Evolutionary conservation across 2,113 vertebrate species (phyloP), one percentile per base, ranked within the genome.

Genomic region (Sisor rabdophorus): DNA sequence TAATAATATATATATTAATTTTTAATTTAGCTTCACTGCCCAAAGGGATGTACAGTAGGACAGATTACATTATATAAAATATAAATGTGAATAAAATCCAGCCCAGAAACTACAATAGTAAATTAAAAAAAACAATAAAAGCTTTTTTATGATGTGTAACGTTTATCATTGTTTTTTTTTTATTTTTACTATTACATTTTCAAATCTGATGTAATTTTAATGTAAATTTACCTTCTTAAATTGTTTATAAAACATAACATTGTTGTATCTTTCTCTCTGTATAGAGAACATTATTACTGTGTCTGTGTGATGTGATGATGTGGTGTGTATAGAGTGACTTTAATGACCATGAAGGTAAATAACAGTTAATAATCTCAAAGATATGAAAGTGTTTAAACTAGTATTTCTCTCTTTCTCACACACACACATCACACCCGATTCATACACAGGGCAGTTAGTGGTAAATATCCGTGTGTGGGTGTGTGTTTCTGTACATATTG

Each of bases 401-500:
- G 32, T 36, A 6, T 36, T 36, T 36, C 54, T 24, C 55, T 24
- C 55, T 24, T 26, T 28, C 58, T 28, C 58, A 60, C 58, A 60
- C 55, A 26, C 55, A 58, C 55, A 58, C 22, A 26, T 4, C 1
- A 3, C 0, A 1, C 3, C 53, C 4, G 19, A 19, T 19, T 6
- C 52, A 19, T 4, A 53, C 17, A 60, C 26, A 32, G 16, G 26
- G 36, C 60, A 63, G 60, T 63, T 63, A 61, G 28, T 9, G 32
- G 2, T 32, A 28, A 36, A n/a, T 20, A 64, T 26, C 40, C 8
- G 17, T 32, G 17, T 60, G 59, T 61, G 36, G 15, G 63, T 67
- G 36, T 67, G 9, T 19, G 50, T 17, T 10, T 54, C 60, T 65
- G 73, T 64, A 64, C 59, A 75, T 75, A 65, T 75, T 75, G 24